Percentiles rank a stretch among this genome's conserved stretches.
Evolutionary conservation across 2,888 invertebrate genomes (phyloP).

Genomic region (Sepiola atlantica): DNA sequence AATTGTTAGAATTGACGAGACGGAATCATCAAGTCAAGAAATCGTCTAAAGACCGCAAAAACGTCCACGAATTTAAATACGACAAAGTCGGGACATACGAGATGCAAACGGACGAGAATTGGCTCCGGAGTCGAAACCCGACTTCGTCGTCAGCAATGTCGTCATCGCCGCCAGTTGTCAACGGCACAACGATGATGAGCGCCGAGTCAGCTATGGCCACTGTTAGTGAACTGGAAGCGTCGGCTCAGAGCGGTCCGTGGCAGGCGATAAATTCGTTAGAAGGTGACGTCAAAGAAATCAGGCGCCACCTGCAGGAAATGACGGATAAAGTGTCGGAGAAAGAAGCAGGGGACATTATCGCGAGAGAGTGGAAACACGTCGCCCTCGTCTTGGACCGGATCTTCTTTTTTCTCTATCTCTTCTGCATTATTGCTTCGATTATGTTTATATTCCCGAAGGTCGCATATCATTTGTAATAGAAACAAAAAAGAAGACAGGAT

Average conservation of each 20-base stretch:
- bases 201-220: not conserved
- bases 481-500: slow-evolving; percentile 34
- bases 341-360: slow-evolving; percentile 66
- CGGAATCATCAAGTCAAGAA: not conserved
- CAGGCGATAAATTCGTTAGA: slow-evolving; percentile 59
- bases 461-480: slow-evolving; percentile 38
- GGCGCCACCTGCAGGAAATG: slow-evolving; percentile 62
- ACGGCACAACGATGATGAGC: not conserved
- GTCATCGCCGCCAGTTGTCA: slow-evolving; percentile 36
- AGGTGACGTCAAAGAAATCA: slow-evolving; percentile 70
- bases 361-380: slow-evolving; percentile 71
- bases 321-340: slow-evolving; percentile 64
- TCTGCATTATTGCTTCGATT: slow-evolving; percentile 69
- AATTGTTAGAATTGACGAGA: slow-evolving; percentile 47
- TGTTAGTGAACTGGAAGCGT: not conserved
- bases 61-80: slow-evolving; percentile 58
- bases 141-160: slow-evolving; percentile 50
- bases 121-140: slow-evolving; percentile 49
- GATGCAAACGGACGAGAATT: slow-evolving; percentile 59
- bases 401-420: slow-evolving; percentile 73
- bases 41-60: slow-evolving; percentile 49
- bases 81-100: slow-evolving; percentile 64
- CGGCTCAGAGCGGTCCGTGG: slow-evolving; percentile 46
- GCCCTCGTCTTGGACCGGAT: slow-evolving; percentile 72
- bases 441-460: slow-evolving; percentile 67